These are phyloP conservation scores for Ramphastos sulfuratus DNA, from an alignment of 2,113 vertebrate species.

Conservation along the genomic window DNA sequence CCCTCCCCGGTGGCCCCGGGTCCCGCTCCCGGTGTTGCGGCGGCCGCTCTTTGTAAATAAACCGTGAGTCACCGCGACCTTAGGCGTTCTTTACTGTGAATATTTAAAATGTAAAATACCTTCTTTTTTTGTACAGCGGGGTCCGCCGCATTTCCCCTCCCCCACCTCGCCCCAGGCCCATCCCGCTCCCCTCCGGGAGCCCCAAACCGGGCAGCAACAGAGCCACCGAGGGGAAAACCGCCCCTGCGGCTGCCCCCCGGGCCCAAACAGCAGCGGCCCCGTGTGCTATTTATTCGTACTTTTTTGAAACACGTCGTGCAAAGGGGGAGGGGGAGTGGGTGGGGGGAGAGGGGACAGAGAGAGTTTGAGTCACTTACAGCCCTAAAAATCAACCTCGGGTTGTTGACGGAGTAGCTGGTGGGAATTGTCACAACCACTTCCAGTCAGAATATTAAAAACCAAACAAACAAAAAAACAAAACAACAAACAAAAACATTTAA, in stretches of 20 bases:
- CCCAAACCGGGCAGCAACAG: neutral
- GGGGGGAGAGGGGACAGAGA: conserved; percentile 9
- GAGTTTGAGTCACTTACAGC: conserved; percentile 62
- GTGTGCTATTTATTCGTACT: conserved; percentile 77
- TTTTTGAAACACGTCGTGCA: conserved; percentile 14
- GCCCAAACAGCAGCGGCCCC: conserved; percentile 54
- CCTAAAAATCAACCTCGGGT: conserved; percentile 58
- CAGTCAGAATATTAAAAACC: conserved; percentile 62
- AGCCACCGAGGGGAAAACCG: neutral
- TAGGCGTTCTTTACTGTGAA: conserved; percentile 87
- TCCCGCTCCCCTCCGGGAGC: neutral
- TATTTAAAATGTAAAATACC: conserved; percentile 86
- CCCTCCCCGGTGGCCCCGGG: neutral
- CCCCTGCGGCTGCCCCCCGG: too few species aligned
- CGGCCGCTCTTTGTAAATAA: conserved; percentile 84
- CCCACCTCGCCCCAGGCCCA: neutral
- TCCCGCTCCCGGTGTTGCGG: neutral
- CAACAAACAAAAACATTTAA: conserved; percentile 62
- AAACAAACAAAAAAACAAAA: too few species aligned
- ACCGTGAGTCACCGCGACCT: conserved; percentile 82
- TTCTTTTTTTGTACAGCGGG: conserved; percentile 73
- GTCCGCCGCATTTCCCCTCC: neutral
- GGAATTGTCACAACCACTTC: conserved; percentile 67
- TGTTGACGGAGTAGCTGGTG: conserved; percentile 72
- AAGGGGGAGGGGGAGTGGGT: neutral